A percentile compares a stretch with the other conserved stretches of the same genome.
phyloP scores from a whole-genome alignment of 92 coral and sea anemone species.

The Epizoanthus stellaris region DNA sequence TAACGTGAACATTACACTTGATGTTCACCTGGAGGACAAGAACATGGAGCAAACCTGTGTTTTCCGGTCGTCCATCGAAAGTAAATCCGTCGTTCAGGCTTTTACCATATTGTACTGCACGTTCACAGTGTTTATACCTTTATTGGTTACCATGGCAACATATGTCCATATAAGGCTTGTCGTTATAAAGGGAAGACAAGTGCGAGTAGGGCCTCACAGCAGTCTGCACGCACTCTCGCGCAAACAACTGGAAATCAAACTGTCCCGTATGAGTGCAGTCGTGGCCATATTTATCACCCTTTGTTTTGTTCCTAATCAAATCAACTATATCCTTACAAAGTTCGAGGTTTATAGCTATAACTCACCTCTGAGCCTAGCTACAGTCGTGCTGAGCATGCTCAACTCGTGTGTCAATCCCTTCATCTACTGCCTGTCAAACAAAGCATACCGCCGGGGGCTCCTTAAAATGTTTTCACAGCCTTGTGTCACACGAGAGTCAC shows the following conservation, averaged over 20 bases:
- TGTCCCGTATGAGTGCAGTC: constrained; percentile 33
- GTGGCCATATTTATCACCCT: constrained; percentile 21
- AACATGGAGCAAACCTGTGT: constrained; percentile 1
- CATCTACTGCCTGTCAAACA: constrained; percentile 28
- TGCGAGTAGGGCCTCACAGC: not conserved
- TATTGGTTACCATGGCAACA: constrained; percentile 24
- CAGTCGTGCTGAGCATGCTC: constrained; percentile 22
- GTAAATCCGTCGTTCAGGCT: constrained; percentile 14
- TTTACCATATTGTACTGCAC: constrained; percentile 38
- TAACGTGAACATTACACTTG: constrained; percentile 7
- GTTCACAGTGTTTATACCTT: constrained; percentile 21
- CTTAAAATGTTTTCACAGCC: not conserved
- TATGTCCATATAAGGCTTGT: constrained; percentile 22
- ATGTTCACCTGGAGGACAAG: not conserved
- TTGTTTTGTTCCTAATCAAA: constrained; percentile 29
- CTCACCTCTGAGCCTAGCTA: constrained; percentile 27
- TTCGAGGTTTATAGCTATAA: constrained; percentile 26
- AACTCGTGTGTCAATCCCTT: constrained; percentile 37
- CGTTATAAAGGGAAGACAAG: not conserved
- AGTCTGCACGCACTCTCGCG: not conserved
- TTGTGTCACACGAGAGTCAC: too few relatives aligned
- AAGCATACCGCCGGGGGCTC: constrained; percentile 11
- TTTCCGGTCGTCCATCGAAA: constrained; percentile 18
- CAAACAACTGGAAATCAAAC: constrained; percentile 18
- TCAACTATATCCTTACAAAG: constrained; percentile 34